phyloP scores from a whole-genome alignment of 1,140 invertebrate genomes.

The Manduca sexta region DNA sequence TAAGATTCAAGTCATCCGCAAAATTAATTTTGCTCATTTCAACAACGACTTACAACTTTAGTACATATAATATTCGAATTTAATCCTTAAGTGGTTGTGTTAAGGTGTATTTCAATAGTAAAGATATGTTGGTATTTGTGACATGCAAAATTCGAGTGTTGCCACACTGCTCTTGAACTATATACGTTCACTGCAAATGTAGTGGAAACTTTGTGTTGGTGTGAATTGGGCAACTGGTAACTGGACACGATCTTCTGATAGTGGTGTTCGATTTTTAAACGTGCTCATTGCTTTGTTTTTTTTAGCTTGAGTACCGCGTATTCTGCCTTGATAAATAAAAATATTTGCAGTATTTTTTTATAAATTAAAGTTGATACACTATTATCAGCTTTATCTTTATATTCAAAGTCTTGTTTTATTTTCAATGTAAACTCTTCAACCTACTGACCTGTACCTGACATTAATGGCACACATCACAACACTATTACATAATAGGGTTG shows the following conservation, averaged over 20 bases:
- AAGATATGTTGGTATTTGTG: neutral
- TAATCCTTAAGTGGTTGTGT: neutral
- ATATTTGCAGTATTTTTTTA: too few species aligned
- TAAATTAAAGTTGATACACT: too few species aligned
- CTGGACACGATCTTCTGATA: slow-evolving; percentile 2
- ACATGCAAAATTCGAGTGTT: slow-evolving; percentile 27
- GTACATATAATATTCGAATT: neutral
- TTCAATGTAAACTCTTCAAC: too few species aligned
- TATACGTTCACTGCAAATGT: slow-evolving; percentile 28
- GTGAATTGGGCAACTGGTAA: slow-evolving; percentile 16
- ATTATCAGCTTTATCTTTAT: too few species aligned
- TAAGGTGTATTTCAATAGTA: neutral
- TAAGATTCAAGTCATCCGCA: slow-evolving; percentile 1
- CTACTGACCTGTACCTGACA: too few species aligned
- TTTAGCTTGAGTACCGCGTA: too few species aligned
- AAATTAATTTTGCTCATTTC: neutral
- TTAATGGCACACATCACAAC: too few species aligned
- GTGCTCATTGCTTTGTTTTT: too few species aligned
- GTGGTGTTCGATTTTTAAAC: neutral
- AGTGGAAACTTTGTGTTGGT: slow-evolving; percentile 21
- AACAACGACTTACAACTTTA: neutral
- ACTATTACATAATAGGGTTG: too few species aligned
- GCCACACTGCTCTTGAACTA: slow-evolving; percentile 27
- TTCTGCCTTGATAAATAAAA: too few species aligned
- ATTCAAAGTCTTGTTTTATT: too few species aligned